Evolutionary conservation across 1,140 invertebrate genomes (phyloP).

Genomic region (Apis mellifera): DNA sequence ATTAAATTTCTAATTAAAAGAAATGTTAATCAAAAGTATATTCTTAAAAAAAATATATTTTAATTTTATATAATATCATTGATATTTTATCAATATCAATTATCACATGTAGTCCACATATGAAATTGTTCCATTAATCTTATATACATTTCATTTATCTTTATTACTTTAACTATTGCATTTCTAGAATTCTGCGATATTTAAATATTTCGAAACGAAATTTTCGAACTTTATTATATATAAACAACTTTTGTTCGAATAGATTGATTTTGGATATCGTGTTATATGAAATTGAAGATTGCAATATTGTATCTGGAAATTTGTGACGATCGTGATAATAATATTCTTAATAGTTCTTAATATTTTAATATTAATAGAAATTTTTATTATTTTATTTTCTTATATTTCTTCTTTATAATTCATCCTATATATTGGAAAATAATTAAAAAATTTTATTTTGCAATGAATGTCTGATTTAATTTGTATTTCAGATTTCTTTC

Average conservation of each 20-base stretch:
- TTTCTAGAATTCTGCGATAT: background rate
- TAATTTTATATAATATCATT: too few relatives aligned
- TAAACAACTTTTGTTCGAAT: constrained; percentile 28
- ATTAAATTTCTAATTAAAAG: too few relatives aligned
- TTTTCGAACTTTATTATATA: constrained; percentile 25
- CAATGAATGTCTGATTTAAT: too few relatives aligned
- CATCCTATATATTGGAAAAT: background rate
- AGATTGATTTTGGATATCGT: constrained; percentile 28
- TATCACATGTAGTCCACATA: background rate
- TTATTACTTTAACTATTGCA: constrained; percentile 2
- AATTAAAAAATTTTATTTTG: background rate
- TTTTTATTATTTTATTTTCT: background rate
- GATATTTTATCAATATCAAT: too few relatives aligned
- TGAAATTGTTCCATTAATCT: constrained; percentile 26
- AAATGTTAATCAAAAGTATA: too few relatives aligned
- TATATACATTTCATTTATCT: constrained; percentile 37
- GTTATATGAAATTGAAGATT: constrained; percentile 19
- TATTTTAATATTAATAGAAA: constrained; percentile 16
- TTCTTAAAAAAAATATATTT: too few relatives aligned
- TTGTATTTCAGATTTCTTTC: too few relatives aligned
- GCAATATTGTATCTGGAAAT: constrained; percentile 26
- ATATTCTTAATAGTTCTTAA: constrained; percentile 40
- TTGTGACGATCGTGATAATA: background rate
- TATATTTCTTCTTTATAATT: background rate
- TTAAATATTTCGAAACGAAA: constrained; percentile 33